These are phyloP conservation scores for Himantopus leucocephalus DNA, from an alignment of 2,113 vertebrate species.

Conservation along the genomic window DNA sequence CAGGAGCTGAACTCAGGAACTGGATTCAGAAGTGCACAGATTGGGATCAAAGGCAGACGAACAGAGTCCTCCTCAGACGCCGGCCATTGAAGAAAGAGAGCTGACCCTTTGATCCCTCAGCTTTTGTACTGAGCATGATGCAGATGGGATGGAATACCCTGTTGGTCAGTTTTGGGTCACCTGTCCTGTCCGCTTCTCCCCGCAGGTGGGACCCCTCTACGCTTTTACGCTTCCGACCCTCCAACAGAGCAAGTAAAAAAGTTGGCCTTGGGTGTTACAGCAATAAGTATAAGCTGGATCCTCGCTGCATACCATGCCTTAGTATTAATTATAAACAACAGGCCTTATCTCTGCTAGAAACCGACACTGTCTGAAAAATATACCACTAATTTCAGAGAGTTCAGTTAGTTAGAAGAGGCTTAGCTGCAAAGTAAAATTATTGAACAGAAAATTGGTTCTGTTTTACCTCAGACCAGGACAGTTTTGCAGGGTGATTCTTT, in stretches of 20 bases:
- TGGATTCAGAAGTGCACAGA: not conserved
- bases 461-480: not conserved
- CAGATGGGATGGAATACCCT: not conserved
- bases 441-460: not conserved
- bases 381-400: not conserved
- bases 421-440: not conserved
- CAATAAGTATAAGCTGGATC: not conserved
- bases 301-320: not conserved
- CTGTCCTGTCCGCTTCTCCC: not conserved
- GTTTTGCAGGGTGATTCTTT: not conserved
- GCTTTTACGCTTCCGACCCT: not conserved
- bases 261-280: not conserved
- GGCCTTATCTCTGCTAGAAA: not conserved
- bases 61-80: not conserved
- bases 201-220: not conserved
- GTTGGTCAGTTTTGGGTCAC: not conserved
- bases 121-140: not conserved
- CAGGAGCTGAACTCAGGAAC: not conserved
- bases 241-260: not conserved
- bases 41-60: not conserved
- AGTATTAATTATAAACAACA: not conserved
- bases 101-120: not conserved
- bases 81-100: not conserved
- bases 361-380: not conserved
- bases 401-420: not conserved